phyloP scores from a whole-genome alignment of 2,797 vertebrate species.

The Thaleichthys pacificus region DNA sequence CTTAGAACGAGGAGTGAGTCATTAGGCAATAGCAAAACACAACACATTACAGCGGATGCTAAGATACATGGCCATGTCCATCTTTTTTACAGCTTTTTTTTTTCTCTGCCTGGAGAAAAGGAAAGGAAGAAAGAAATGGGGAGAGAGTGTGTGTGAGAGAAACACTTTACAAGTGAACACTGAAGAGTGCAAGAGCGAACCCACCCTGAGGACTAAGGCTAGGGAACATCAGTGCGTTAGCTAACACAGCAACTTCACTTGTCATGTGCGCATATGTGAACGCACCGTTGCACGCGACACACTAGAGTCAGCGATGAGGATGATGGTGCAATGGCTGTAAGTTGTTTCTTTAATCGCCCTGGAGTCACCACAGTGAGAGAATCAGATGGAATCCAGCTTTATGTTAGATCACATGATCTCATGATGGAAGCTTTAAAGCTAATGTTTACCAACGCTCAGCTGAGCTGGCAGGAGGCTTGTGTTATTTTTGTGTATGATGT shows the following conservation, averaged over 20 bases:
- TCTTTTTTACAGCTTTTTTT: slow-evolving; percentile 69
- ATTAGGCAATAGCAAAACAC: slow-evolving; percentile 23
- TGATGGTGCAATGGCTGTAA: slow-evolving; percentile 29
- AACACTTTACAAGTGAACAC: slow-evolving; percentile 83
- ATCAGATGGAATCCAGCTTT: slow-evolving; percentile 9
- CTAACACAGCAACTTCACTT: slow-evolving; percentile 76
- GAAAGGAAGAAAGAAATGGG: slow-evolving; percentile 6
- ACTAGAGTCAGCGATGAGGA: slow-evolving; percentile 20
- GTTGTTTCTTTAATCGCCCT: slow-evolving; percentile 23
- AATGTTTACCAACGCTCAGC: not conserved
- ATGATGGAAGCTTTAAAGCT: slow-evolving; percentile 4
- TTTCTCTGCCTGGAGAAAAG: slow-evolving; percentile 63
- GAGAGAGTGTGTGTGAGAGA: slow-evolving; percentile 5
- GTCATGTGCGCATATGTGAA: slow-evolving; percentile 70
- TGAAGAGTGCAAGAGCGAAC: slow-evolving; percentile 54
- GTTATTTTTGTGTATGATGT: too few species aligned
- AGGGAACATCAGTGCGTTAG: slow-evolving; percentile 72
- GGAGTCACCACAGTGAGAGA: slow-evolving; percentile 10
- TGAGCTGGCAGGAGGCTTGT: not conserved
- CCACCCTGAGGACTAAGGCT: slow-evolving; percentile 78
- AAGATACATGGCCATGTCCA: slow-evolving; percentile 75
- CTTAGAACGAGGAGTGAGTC: not conserved
- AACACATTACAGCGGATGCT: slow-evolving; percentile 65
- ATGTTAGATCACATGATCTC: slow-evolving; percentile 3
- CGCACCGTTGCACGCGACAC: slow-evolving; percentile 58